These are phyloP conservation scores for Aleiodes sp. DNA, from an alignment of 1,140 invertebrate species.

Conservation along the genomic window DNA sequence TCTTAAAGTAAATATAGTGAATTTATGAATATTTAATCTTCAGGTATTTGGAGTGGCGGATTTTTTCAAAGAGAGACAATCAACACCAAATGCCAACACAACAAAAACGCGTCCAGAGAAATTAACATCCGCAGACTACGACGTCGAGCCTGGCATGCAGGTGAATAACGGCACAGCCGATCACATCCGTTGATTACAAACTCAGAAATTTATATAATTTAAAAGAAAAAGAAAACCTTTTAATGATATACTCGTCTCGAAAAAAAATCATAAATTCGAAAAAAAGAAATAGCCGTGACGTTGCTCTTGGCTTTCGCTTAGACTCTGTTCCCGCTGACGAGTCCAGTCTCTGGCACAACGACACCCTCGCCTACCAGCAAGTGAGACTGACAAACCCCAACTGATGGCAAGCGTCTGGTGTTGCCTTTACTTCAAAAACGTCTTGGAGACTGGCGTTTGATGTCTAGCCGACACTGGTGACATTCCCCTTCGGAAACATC, in stretches of 20 bases:
- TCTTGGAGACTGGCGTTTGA: background rate
- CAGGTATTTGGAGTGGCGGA: constrained; percentile 52
- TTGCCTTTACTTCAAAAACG: background rate
- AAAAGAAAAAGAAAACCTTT: constrained; percentile 22
- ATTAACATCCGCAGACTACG: constrained; percentile 48
- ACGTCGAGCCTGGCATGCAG: constrained; percentile 54
- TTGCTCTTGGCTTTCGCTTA: constrained; percentile 31
- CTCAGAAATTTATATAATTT: constrained; percentile 48
- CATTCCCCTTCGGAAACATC: background rate
- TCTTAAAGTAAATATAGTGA: no score
- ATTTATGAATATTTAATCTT: no score
- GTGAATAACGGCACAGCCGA: constrained; percentile 63
- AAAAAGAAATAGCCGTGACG: constrained; percentile 24
- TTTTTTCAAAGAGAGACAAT: constrained; percentile 50
- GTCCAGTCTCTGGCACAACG: background rate
- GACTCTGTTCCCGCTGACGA: constrained; percentile 16
- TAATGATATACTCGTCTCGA: constrained; percentile 18
- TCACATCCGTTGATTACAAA: constrained; percentile 54
- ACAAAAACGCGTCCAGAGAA: constrained; percentile 41
- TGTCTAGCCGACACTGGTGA: background rate
- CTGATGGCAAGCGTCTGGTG: constrained; percentile 2
- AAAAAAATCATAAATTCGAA: constrained; percentile 15
- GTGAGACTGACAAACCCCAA: background rate
- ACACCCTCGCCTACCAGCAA: constrained; percentile 10
- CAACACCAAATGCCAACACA: background rate